Base-by-base conservation (phyloP, 2,797 vertebrate species). In the Paratrypauchen microcephalus region DNA sequence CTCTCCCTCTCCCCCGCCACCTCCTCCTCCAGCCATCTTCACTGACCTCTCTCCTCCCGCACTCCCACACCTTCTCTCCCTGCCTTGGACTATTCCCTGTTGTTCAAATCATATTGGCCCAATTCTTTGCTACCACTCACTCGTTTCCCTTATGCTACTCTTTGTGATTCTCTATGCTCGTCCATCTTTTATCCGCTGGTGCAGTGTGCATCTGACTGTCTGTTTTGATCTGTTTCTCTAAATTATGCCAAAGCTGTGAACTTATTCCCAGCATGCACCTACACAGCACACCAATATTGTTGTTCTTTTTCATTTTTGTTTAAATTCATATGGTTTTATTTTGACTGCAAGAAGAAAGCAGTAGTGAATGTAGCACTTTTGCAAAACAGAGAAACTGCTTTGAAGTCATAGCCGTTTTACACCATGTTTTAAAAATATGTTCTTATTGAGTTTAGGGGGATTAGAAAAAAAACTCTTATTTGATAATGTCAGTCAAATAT, bases 31-130 rank as follows among this genome's bases (percentile, higher is more conserved):
- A 82, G 81, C 84, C 84, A 86, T 90, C 85, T 87, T 76, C 48
- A 5, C 87, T 88, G 89, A 92, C 89, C 91, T 91, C 82, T 88
- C 88, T 88, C 78, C 85, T 89, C 80, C 87, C 63, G 28, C 61
- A 63, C 41, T 87, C 84, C 84, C 83, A 85, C 88, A 88, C 89
- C 88, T 90, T 89, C 82, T 80, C 69, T 52, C 72, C 73, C 65
- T 75, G 65, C 70, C 71, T 70, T 77, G 60, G 71, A 76, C 77
- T 82, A 80, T 86, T 78, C 77, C 79, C 79, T 75, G 82, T 86
- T 85, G 83, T 87, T 88, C 69, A 71, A 75, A 81, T 83, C 83
- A 87, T 66, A 78, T 79, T 86, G 83, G 83, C 87, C 88, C 85
- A 86, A 57, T 85, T 87, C 28, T 86, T 74, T 74, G 55, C 76